Conservation (phyloP, 2,888 invertebrate species). For the Rotaria socialis region DNA sequence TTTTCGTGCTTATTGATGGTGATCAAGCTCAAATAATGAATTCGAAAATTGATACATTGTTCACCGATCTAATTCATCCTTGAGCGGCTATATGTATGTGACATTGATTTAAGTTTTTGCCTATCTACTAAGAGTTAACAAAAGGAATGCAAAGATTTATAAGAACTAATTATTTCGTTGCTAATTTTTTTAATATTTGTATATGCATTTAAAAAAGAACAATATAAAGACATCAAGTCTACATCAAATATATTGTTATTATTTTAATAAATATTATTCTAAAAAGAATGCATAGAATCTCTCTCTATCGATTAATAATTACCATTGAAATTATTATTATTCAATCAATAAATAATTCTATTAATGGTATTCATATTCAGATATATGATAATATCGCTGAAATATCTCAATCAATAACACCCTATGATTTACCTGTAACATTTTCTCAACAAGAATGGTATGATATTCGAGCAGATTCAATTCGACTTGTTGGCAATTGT, state of each 20-base stretch:
- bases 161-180: background rate
- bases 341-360: background rate
- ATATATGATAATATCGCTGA: slow-evolving; percentile 26
- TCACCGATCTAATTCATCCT: background rate
- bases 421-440: background rate
- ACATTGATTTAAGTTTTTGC: background rate
- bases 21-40: slow-evolving; percentile 34
- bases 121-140: background rate
- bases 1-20: slow-evolving; percentile 32
- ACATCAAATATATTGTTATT: background rate
- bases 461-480: background rate
- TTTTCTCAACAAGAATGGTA: slow-evolving; percentile 11
- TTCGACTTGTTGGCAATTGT: background rate
- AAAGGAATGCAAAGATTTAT: background rate
- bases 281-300: background rate
- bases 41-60: slow-evolving; percentile 37
- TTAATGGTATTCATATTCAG: background rate
- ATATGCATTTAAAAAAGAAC: no score
- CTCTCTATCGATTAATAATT: background rate
- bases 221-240: no score
- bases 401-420: background rate
- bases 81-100: background rate
- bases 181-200: background rate
- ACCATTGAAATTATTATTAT: background rate
- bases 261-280: background rate